Base-by-base conservation (phyloP, 2,113 vertebrate genomes). In the Rhagologus leucostigma region DNA sequence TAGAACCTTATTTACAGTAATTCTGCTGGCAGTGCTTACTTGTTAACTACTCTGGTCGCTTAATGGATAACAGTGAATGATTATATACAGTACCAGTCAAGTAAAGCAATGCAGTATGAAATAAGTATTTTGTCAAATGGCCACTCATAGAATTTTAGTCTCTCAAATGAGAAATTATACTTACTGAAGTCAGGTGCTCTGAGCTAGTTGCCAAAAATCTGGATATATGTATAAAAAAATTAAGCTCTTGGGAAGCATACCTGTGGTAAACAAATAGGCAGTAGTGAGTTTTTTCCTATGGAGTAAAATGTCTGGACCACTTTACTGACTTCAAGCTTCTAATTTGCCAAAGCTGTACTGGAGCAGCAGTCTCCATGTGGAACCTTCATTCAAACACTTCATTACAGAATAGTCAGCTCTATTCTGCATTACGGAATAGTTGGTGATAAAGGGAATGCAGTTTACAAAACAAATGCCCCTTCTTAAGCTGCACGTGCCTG, bases 1-100 rank as follows among this genome's bases (percentile, higher is more conserved):
- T 87, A 69, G 81, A 97, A 81, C 77, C 55, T 82, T 96, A 93
- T 96, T 96, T 95, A 96, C 74, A 65, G 89, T 91, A 91, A 95
- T 95, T 90, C 86, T 87, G 21, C 62, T 82, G 63, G 59, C 77
- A 90, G 56, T 84, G 53, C 96, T 96, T 92, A 53, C 84, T 90
- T 93, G 87, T 97, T 96, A 96, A 94, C 90, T 80, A 56, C 77
- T 90, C 55, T 74, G 86, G 86, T 83, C 92, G 95, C 77, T 96
- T 95, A 93, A 91, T 90, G 93, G 93, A 56, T 90, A 95, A 94
- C 89, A 96, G 70, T 94, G 87, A 96, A 73, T 94, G 80, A 92
- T 96, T 93, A 56, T 93, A 60, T 89, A 65, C 33, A 76, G 47
- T 68, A 87, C 74, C 80, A 95, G 63, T 89, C 63, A 75, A 96